A percentile compares a stretch with the other conserved stretches of the same genome.
Evolutionary conservation across 2,113 vertebrate genomes (phyloP).

Genomic region (Silurus meridionalis): DNA sequence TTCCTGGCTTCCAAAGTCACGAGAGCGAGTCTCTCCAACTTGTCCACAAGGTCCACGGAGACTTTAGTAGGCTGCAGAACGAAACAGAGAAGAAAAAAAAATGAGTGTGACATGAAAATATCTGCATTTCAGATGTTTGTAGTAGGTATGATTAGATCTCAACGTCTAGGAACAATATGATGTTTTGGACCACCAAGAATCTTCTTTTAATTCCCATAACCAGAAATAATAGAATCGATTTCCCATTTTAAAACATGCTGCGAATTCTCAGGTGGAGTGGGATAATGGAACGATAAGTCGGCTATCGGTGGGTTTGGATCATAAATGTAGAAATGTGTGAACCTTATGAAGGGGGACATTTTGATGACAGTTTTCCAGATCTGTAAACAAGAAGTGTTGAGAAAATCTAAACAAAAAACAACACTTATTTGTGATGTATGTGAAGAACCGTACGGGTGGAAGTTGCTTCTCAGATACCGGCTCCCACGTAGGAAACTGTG

Average conservation of each 20-base stretch:
- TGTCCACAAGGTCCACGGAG: slow-evolving; percentile 76
- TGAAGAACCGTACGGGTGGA: slow-evolving; percentile 61
- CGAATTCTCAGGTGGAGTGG: too few species aligned
- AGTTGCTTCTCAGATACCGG: slow-evolving; percentile 63
- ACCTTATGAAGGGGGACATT: background rate
- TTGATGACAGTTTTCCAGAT: too few species aligned
- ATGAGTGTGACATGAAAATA: background rate
- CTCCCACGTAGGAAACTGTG: slow-evolving; percentile 69
- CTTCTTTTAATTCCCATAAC: background rate
- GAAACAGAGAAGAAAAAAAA: background rate
- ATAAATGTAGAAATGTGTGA: background rate
- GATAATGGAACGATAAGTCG: too few species aligned
- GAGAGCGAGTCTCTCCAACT: slow-evolving; percentile 84
- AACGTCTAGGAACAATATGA: background rate
- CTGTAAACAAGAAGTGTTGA: background rate
- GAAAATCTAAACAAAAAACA: background rate
- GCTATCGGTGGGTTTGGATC: too few species aligned
- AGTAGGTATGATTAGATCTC: background rate
- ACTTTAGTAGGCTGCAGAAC: slow-evolving; percentile 62
- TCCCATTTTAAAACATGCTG: background rate
- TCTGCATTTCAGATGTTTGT: background rate
- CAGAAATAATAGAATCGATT: background rate
- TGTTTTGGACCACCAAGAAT: background rate
- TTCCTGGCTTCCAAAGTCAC: slow-evolving; percentile 87
- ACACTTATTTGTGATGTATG: background rate